These are phyloP conservation scores for Dendrolimus houi DNA, from an alignment of 2,888 invertebrate species.

Conservation along the genomic window DNA sequence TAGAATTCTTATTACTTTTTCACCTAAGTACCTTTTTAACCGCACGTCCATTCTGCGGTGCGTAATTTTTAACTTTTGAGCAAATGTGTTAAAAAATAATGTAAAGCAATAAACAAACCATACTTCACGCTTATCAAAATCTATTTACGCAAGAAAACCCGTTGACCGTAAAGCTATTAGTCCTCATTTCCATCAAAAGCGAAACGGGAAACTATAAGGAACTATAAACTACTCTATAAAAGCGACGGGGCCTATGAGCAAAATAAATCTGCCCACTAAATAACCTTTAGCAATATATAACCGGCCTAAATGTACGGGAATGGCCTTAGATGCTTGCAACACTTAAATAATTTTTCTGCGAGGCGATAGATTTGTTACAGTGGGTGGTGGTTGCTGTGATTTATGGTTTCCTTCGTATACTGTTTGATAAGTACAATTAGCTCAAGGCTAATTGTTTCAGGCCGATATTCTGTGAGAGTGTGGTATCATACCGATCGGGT, in stretches of 20 bases:
- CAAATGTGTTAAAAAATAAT: too few relatives aligned
- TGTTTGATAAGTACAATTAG: too few relatives aligned
- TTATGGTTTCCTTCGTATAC: constrained; percentile 13
- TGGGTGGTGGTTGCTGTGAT: constrained; percentile 10
- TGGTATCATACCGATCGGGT: too few relatives aligned
- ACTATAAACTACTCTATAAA: constrained; percentile 23
- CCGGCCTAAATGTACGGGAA: constrained; percentile 36
- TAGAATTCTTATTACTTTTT: too few relatives aligned
- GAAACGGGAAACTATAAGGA: constrained; percentile 20
- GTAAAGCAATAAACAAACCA: background rate
- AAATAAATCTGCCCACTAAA: constrained; percentile 53
- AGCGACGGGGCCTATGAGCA: constrained; percentile 23
- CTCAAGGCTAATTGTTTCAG: too few relatives aligned
- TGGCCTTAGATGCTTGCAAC: constrained; percentile 45
- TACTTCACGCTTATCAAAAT: background rate
- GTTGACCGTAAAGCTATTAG: constrained; percentile 7
- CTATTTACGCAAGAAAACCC: background rate
- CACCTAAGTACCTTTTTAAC: too few relatives aligned
- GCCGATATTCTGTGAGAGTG: too few relatives aligned
- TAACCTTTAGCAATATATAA: constrained; percentile 57
- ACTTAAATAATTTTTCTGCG: constrained; percentile 42
- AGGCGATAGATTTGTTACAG: constrained; percentile 16
- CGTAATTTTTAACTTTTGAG: too few relatives aligned
- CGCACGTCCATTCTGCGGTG: too few relatives aligned
- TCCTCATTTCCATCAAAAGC: constrained; percentile 15